These are phyloP conservation scores for Manis pentadactyla DNA, from an alignment of 2,797 vertebrate genomes.

Conservation along the genomic window DNA sequence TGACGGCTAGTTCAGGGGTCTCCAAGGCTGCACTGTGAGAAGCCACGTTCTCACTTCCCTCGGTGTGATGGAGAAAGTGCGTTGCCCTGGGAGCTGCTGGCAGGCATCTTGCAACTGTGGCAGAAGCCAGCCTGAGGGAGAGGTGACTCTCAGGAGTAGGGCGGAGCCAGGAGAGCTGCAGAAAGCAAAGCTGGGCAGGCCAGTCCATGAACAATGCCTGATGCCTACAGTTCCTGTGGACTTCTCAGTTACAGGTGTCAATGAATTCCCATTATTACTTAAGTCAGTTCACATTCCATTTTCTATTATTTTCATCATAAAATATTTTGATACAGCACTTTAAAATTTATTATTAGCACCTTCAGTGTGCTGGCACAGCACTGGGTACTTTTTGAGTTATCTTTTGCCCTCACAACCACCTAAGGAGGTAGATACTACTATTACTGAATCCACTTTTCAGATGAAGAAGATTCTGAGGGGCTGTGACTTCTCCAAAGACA, in stretches of 20 bases:
- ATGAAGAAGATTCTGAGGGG: neutral
- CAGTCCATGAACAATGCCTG: neutral
- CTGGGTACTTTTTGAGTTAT: neutral
- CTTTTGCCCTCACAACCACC: neutral
- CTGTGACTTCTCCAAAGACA: neutral
- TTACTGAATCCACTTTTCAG: conserved; percentile 18
- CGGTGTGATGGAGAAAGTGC: neutral
- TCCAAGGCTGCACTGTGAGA: neutral
- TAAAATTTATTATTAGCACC: conserved; percentile 3
- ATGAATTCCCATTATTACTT: neutral
- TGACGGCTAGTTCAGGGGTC: neutral
- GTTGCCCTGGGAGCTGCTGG: neutral
- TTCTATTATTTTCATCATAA: conserved; percentile 43
- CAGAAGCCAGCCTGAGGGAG: neutral
- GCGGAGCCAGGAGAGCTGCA: neutral
- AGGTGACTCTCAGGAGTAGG: rapidly evolving
- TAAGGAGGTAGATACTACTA: neutral
- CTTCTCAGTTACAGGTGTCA: neutral
- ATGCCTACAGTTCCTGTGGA: neutral
- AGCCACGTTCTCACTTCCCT: neutral
- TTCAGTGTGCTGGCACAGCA: neutral
- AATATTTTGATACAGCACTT: neutral
- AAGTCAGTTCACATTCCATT: neutral
- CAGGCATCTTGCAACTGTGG: neutral
- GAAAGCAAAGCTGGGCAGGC: neutral